Evolutionary conservation across 2,113 vertebrate species (phyloP).

Genomic region (Actenoides lindsayi): DNA sequence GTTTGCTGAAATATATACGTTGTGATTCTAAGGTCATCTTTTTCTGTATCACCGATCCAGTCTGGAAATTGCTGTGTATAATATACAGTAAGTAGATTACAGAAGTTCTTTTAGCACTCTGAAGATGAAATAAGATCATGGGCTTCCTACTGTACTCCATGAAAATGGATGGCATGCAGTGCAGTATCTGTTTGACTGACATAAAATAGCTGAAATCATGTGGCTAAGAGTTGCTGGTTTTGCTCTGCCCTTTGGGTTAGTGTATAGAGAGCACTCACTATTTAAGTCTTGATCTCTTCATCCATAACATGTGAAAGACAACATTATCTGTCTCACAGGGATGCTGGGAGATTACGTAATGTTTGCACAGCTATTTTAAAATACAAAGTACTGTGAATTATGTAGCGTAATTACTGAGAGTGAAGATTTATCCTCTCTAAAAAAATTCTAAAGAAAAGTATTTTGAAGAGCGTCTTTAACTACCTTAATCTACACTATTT

Average conservation of each 20-base stretch:
- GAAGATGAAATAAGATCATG: neutral
- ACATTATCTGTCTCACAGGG: conserved; percentile 3
- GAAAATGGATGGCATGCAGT: neutral
- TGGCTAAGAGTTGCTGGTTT: neutral
- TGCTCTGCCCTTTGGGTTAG: neutral
- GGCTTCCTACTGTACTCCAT: neutral
- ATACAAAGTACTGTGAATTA: conserved; percentile 32
- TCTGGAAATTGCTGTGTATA: neutral
- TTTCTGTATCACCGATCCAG: neutral
- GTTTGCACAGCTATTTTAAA: conserved; percentile 54
- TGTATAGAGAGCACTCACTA: neutral
- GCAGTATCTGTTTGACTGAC: neutral
- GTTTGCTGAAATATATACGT: neutral
- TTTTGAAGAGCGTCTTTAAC: neutral
- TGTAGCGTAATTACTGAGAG: conserved; percentile 31
- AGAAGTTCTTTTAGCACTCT: neutral
- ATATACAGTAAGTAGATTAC: neutral
- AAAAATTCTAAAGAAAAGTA: conserved; percentile 40
- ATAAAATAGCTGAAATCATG: neutral
- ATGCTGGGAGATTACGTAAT: conserved; percentile 29
- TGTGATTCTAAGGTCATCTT: neutral
- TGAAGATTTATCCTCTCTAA: neutral
- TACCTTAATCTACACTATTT: conserved; percentile 49
- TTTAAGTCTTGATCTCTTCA: conserved; percentile 16
- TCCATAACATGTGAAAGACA: conserved; percentile 22